phyloP scores from a whole-genome alignment of 2,113 vertebrate genomes.

The Campylomormyrus tamandua region DNA sequence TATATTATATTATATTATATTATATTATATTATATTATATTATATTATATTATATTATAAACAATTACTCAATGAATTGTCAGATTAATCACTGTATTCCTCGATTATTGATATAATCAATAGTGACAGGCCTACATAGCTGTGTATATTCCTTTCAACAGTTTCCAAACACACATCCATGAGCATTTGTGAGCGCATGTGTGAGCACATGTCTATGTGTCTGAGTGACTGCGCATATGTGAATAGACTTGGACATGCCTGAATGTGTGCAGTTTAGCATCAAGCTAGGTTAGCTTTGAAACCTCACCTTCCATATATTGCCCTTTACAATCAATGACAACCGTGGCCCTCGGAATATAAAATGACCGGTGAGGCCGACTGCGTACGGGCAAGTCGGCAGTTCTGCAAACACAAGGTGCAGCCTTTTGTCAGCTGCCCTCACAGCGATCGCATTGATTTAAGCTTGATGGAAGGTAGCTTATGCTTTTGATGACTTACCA shows the following conservation, averaged over 20 bases:
- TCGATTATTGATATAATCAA: not conserved
- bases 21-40: not conserved
- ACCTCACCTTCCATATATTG: not conserved
- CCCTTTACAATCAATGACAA: not conserved
- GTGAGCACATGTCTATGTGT: not conserved
- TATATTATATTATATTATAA: not conserved
- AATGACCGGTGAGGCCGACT: constrained; percentile 43
- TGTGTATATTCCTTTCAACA: not conserved
- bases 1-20: not conserved
- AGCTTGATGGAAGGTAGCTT: constrained; percentile 28
- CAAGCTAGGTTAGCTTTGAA: constrained; percentile 3
- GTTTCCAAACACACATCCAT: not conserved
- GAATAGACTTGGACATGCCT: not conserved
- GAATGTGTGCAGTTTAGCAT: not conserved
- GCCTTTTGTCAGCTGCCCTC: constrained; percentile 30
- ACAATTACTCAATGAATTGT: not conserved
- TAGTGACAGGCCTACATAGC: not conserved
- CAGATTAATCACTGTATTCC: not conserved
- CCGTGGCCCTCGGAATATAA: not conserved
- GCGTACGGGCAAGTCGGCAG: constrained; percentile 45
- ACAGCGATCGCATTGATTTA: constrained; percentile 53
- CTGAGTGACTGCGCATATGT: not conserved
- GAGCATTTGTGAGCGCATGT: not conserved
- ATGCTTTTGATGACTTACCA: not conserved
- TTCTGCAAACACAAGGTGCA: constrained; percentile 40